Base-by-base conservation (phyloP, 2,888 invertebrate species). In the Kuschelorhynchus macadamiae region DNA sequence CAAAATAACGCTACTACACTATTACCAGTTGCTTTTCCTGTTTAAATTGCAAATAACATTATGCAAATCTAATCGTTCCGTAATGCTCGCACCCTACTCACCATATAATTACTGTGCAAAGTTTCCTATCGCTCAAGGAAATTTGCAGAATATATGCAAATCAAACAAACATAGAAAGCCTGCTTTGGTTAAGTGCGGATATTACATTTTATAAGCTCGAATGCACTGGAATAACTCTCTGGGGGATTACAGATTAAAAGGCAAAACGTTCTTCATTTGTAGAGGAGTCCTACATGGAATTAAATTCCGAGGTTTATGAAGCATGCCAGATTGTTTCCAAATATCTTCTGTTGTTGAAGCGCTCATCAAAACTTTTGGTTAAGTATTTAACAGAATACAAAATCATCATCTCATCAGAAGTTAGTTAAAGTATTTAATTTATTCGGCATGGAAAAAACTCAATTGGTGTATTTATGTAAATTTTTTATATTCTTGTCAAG, bases 61-160 rank as follows among this genome's bases (percentile, higher is more conserved):
- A 75, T 74, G 74, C 69, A 75, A 74, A 75, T 75, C 69, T 72
- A 74, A 75, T 75, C 67, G 72, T 70, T 69, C 59, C 53, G 60
- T 65, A 70, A 69, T 72, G 71, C 73, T 73, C 71, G 64, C 64
- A 50, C 63, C 60, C 53, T 70, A 69, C 71, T 74, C 72, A 68
- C 69, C 61, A 66, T 72, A 72, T 73, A 74, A 73, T 74, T 73
- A 73, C 67, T 61, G 39, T 57, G 65, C 71, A 66, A 68, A 71
- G 67, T 72, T 72, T 71, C 65, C 52, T 67, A 62, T 53, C 69
- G 67, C 66, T 52, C 49, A 44, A 56, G 72, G 67, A 67, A 67
- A 70, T 71, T 67, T 66, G 44, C 62, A 56, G 67, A 70, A 70
- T 70, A 68, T 64, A 71, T 71, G 71, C 70, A 71, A 70, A 71